Conservation (phyloP, 2,113 vertebrate species). For the Choloepus hoffmanni region DNA sequence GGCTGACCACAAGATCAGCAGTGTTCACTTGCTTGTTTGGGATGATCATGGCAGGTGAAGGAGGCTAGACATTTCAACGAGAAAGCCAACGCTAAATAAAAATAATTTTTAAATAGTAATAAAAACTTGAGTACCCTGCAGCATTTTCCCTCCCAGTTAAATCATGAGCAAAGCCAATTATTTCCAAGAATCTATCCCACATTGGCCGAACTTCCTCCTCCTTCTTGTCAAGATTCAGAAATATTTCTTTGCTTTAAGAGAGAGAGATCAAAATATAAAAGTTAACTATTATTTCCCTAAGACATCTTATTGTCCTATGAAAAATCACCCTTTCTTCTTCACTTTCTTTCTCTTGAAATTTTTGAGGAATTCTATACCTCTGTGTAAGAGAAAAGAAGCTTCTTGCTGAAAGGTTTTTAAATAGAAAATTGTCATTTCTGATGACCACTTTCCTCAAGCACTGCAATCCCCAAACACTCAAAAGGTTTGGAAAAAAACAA, state of each 20-base stretch:
- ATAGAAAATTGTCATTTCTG: conserved; percentile 79
- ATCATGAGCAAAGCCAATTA: conserved; percentile 55
- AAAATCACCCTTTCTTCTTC: not conserved
- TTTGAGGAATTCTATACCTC: conserved; percentile 61
- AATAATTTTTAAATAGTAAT: conserved; percentile 73
- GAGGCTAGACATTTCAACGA: conserved; percentile 63
- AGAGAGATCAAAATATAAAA: conserved; percentile 58
- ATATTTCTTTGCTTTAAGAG: conserved; percentile 23
- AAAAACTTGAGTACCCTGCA: conserved; percentile 57
- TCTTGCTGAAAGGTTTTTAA: conserved; percentile 74
- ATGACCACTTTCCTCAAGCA: conserved; percentile 74
- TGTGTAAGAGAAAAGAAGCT: conserved; percentile 40
- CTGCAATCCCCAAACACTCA: conserved; percentile 82
- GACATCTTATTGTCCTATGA: not conserved
- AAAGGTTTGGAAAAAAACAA: conserved; percentile 75
- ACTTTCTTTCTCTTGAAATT: conserved; percentile 55
- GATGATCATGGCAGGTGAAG: conserved; percentile 36
- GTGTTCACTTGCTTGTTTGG: not conserved
- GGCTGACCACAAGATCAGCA: conserved; percentile 31
- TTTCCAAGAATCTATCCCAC: not conserved
- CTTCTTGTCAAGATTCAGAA: conserved; percentile 40
- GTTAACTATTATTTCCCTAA: conserved; percentile 32
- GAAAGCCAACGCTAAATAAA: conserved; percentile 70
- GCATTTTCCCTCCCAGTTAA: conserved; percentile 41
- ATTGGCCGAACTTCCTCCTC: not conserved